Base-by-base conservation (phyloP, 2,797 vertebrate genomes). In the Pempheris klunzingeri region DNA sequence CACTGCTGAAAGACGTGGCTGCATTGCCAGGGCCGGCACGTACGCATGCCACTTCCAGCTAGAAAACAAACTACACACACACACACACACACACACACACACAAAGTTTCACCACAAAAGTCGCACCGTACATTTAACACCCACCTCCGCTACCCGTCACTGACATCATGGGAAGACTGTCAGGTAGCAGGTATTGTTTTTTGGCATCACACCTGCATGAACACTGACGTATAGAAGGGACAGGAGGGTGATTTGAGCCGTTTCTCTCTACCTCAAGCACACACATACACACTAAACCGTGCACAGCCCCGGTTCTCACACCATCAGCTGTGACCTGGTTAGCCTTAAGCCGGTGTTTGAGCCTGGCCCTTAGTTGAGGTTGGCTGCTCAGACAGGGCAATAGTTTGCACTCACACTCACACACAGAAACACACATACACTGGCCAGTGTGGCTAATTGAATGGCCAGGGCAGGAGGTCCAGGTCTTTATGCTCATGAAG, bases 261-360 rank as follows among this genome's bases (percentile, higher is more conserved):
- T 24, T 55, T 68, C 64, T 78, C 36, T 66, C 54, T 49, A 54
- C 73, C n/a, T 58, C 68, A 50, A 84, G 71, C 77, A 71, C 70
- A 61, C 70, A 53, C 65, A 67, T 54, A 82, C 58, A 47, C 68
- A 39, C 73, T 61, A 46, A 66, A 62, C 18, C 20, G 69, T 76
- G 71, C 82, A 75, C 76, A 80, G 83, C 30, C 54, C 59, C 13
- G 47, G 85, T 91, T 91, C 88, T 89, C 92, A 91, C 88, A 91
- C 90, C 90, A 72, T 87, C 88, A 87, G 87, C 90, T 91, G 86
- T 90, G 91, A 93, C 90, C 91, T 83, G 87, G 88, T 90, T 86
- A 84, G 91, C 91, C 92, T 80, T 90, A 92, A 92, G 90, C 91
- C 67, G 85, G 54, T 85, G 91, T 89, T 93, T 92, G 90, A 93